These are phyloP conservation scores for Lophochroa leadbeateri DNA, from an alignment of 2,113 vertebrate genomes.

Conservation along the genomic window DNA sequence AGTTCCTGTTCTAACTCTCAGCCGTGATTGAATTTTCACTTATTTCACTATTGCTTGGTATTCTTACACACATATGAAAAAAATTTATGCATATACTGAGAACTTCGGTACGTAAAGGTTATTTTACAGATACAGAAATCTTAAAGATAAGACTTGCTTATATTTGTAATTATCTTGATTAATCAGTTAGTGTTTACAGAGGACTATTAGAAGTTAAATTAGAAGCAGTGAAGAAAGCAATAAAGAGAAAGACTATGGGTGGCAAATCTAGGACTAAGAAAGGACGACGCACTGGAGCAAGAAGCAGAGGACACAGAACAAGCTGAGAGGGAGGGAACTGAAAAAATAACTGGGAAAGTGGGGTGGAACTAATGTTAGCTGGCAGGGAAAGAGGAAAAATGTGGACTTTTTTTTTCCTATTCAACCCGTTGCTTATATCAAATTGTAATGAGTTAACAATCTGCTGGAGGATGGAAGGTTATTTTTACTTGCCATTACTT, in stretches of 20 bases:
- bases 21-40: not conserved
- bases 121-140: not conserved
- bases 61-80: not conserved
- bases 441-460: not conserved
- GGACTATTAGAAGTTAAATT: not conserved
- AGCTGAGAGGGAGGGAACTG: not conserved
- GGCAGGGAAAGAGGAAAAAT: not conserved
- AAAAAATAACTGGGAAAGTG: slow-evolving; percentile 15
- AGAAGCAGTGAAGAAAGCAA: not conserved
- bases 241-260: not conserved
- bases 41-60: not conserved
- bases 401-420: not conserved
- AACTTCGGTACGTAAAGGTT: not conserved
- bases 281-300: not conserved
- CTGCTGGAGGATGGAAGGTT: not conserved
- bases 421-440: not conserved
- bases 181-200: not conserved
- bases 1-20: not conserved
- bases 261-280: not conserved
- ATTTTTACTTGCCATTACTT: not conserved
- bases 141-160: not conserved
- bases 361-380: slow-evolving; percentile 29
- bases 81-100: not conserved
- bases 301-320: not conserved
- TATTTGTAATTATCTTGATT: not conserved